A percentile compares a stretch with the other conserved stretches of the same genome.
These are phyloP conservation scores for Papilio gigon DNA, from an alignment of 2,888 invertebrate genomes.

Conservation along the genomic window DNA sequence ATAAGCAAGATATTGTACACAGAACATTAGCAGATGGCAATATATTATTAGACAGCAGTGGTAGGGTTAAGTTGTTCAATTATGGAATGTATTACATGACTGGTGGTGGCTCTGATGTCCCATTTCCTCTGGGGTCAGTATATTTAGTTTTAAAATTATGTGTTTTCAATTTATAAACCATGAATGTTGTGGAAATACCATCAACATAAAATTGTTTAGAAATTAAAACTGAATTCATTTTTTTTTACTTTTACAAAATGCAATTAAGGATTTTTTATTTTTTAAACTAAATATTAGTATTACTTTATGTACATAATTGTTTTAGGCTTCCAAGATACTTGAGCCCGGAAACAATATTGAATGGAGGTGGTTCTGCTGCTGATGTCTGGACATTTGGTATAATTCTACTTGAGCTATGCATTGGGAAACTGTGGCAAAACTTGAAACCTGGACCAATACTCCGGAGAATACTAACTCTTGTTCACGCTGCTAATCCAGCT, in stretches of 20 bases:
- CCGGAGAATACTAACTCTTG: slow-evolving; percentile 87
- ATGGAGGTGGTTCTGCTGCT: slow-evolving; percentile 87
- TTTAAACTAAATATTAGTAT: not conserved
- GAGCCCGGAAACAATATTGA: slow-evolving; percentile 90
- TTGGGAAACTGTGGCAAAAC: slow-evolving; percentile 88
- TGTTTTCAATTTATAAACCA: not conserved
- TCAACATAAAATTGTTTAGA: too few relatives aligned
- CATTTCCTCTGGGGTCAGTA: slow-evolving; percentile 92
- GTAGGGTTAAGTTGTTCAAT: slow-evolving; percentile 92
- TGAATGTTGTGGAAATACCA: too few relatives aligned
- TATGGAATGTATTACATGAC: slow-evolving; percentile 98
- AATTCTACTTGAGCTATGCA: slow-evolving; percentile 89
- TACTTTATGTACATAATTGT: slow-evolving; percentile 41
- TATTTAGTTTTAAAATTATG: not conserved
- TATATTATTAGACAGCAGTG: slow-evolving; percentile 87
- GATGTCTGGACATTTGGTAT: slow-evolving; percentile 98
- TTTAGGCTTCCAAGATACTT: slow-evolving; percentile 88
- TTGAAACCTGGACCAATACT: slow-evolving; percentile 89
- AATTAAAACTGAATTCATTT: too few relatives aligned
- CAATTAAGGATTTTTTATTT: too few relatives aligned
- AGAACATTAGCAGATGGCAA: slow-evolving; percentile 92
- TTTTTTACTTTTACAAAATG: too few relatives aligned
- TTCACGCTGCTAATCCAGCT: slow-evolving; percentile 80
- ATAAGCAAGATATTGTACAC: slow-evolving; percentile 87
- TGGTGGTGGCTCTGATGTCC: slow-evolving; percentile 91